A percentile compares a stretch with the other conserved stretches of the same genome.
Conservation (phyloP, 2,113 vertebrate species). For the Fukomys damarensis region DNA sequence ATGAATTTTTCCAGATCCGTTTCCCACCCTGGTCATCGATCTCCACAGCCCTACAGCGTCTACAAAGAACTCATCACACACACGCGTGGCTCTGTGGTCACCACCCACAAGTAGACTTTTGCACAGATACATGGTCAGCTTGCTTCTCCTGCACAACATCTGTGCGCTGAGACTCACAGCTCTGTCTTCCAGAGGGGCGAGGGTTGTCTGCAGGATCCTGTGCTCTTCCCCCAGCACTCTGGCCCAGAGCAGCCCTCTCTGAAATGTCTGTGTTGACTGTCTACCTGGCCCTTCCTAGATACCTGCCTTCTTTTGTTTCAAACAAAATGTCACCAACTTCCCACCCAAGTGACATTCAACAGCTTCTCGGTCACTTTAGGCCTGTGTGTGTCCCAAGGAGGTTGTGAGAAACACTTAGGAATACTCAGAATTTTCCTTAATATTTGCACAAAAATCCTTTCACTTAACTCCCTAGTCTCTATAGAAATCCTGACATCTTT, state of each 20-base stretch:
- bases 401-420: conserved; percentile 63
- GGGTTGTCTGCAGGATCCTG: not conserved
- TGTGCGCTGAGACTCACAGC: not conserved
- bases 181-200: not conserved
- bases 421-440: conserved; percentile 67
- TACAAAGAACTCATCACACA: not conserved
- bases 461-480: conserved; percentile 34
- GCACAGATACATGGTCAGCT: not conserved
- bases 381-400: conserved; percentile 67
- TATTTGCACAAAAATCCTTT: conserved; percentile 56
- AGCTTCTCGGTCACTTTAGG: conserved; percentile 47
- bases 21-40: not conserved
- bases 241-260: not conserved
- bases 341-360: not conserved
- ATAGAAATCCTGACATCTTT: conserved; percentile 38
- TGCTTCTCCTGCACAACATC: not conserved
- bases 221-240: not conserved
- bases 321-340: conserved; percentile 32
- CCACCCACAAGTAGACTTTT: not conserved
- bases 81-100: not conserved
- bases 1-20: not conserved
- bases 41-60: not conserved
- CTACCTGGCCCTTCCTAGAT: not conserved
- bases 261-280: not conserved
- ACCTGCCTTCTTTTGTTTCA: not conserved